Evolutionary conservation across 2,113 vertebrate species (phyloP).

Genomic region (Nerophis lumbriciformis): DNA sequence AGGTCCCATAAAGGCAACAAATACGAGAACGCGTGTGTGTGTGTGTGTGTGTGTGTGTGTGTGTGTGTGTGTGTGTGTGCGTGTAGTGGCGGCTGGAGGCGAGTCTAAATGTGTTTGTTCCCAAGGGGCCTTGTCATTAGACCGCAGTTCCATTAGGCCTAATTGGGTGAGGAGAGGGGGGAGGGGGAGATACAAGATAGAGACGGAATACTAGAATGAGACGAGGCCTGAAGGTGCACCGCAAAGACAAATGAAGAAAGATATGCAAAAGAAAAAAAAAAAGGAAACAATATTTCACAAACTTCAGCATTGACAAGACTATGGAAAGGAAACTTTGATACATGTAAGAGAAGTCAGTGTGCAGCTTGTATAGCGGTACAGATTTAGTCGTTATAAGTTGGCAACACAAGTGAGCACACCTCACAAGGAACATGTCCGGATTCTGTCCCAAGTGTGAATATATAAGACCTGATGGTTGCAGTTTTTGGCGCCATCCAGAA

Average conservation of each 20-base stretch:
- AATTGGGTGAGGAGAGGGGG: conserved; percentile 54
- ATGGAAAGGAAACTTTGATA: no score
- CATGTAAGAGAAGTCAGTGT: no score
- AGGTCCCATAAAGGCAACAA: no score
- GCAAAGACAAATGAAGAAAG: background rate
- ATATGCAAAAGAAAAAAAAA: conserved; percentile 3
- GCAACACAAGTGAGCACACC: no score
- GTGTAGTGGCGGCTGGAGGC: conserved; percentile 41
- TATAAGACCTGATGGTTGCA: no score
- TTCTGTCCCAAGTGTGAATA: no score
- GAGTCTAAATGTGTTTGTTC: conserved; percentile 66
- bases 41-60: conserved; percentile 10
- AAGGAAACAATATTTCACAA: background rate
- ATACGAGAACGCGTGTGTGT: background rate
- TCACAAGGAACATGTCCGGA: no score
- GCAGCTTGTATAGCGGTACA: no score
- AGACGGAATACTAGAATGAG: conserved; percentile 22
- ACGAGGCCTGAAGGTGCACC: conserved; percentile 17
- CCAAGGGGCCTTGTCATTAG: conserved; percentile 60
- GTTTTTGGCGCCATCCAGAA: no score
- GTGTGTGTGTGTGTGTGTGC: conserved; percentile 38
- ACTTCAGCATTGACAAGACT: background rate
- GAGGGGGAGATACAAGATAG: conserved; percentile 15
- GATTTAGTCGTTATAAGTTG: no score
- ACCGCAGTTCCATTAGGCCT: conserved; percentile 60